Evolutionary conservation across 2,888 invertebrate species (phyloP).

Genomic region (Dicycla oo): DNA sequence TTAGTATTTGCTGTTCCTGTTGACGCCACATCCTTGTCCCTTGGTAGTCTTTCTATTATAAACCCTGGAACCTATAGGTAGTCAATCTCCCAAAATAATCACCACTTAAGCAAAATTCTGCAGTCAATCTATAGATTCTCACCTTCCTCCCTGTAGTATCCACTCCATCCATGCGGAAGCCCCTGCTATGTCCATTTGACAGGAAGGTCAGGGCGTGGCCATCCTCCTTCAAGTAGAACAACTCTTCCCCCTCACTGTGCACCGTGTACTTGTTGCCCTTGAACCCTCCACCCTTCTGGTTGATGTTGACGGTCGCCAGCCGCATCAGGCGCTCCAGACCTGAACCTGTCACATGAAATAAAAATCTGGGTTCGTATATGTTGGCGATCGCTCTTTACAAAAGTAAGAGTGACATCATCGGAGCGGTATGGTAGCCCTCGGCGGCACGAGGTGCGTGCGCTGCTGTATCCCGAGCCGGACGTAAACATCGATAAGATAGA

Average conservation of each 20-base stretch:
- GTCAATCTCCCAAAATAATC: not conserved
- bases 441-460: no score
- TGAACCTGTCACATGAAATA: not conserved
- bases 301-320: conserved; percentile 13
- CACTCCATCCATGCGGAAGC: conserved; percentile 39
- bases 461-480: no score
- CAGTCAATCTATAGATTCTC: conserved; percentile 17
- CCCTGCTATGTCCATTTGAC: conserved; percentile 5
- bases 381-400: no score
- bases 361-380: not conserved
- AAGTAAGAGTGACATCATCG: no score
- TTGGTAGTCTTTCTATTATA: not conserved
- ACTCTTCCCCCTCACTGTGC: conserved; percentile 6
- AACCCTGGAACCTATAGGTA: not conserved
- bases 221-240: conserved; percentile 44
- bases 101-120: no score
- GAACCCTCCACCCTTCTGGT: conserved; percentile 23
- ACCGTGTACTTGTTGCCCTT: conserved; percentile 45
- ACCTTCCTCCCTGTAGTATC: conserved; percentile 33
- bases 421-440: no score
- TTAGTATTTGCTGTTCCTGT: not conserved
- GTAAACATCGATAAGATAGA: no score
- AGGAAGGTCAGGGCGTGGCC: conserved; percentile 35
- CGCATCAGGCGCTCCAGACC: conserved; percentile 19
- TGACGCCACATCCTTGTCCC: not conserved